Percentiles rank a stretch among this genome's conserved stretches.
Conservation (phyloP, 2,888 invertebrate genomes). For the Pollenia labialis region DNA sequence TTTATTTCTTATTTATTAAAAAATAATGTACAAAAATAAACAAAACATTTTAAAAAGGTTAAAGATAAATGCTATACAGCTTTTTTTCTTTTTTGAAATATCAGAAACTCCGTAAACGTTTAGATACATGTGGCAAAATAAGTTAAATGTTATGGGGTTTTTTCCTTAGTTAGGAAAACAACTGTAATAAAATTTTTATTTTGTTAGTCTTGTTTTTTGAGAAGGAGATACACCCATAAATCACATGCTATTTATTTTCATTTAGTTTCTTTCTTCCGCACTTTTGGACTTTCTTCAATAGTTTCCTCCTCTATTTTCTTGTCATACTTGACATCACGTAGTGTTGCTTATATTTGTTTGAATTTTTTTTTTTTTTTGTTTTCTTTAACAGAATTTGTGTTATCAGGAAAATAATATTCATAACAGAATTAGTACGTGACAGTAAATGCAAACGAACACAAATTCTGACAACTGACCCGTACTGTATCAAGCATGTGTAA, state of each 20-base stretch:
- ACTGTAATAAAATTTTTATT: slow-evolving; percentile 26
- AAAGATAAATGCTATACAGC: background rate
- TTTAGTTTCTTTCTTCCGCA: background rate
- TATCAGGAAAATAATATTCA: slow-evolving; percentile 69
- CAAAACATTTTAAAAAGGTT: background rate
- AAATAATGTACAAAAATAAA: background rate
- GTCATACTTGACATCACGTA: slow-evolving; percentile 68
- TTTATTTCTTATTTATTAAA: background rate
- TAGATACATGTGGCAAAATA: slow-evolving; percentile 38
- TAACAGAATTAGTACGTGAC: slow-evolving; percentile 65
- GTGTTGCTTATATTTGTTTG: slow-evolving; percentile 49
- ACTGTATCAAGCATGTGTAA: slow-evolving; percentile 17
- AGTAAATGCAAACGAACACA: slow-evolving; percentile 54
- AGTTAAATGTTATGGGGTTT: background rate
- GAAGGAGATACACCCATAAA: slow-evolving; percentile 44
- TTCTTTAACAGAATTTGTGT: slow-evolving; percentile 33
- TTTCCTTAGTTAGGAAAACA: background rate
- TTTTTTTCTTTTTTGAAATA: background rate
- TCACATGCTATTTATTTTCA: slow-evolving; percentile 55
- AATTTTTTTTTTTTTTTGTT: slow-evolving; percentile 3
- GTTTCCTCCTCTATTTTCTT: slow-evolving; percentile 34
- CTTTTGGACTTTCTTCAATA: background rate
- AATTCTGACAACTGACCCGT: slow-evolving; percentile 55
- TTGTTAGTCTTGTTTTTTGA: slow-evolving; percentile 20
- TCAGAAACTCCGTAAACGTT: slow-evolving; percentile 21